Percentiles rank a stretch among this genome's conserved stretches.
These are phyloP conservation scores for Lasioglossum vierecki DNA, from an alignment of 2,888 invertebrate species.

Conservation along the genomic window DNA sequence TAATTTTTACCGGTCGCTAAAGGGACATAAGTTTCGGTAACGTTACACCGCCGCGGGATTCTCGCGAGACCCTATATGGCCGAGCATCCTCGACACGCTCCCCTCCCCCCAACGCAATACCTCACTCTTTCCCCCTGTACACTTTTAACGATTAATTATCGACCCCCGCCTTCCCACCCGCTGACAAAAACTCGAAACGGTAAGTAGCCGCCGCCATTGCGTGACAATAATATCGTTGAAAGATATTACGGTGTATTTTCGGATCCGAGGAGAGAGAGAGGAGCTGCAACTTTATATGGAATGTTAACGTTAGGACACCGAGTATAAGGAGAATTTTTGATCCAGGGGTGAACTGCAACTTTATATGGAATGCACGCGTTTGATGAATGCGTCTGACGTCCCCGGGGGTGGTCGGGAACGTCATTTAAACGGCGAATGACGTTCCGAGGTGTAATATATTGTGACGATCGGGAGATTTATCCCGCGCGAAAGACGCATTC, in stretches of 20 bases:
- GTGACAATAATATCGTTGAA: slow-evolving; percentile 21
- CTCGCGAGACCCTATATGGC: slow-evolving; percentile 25
- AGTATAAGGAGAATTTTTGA: background rate
- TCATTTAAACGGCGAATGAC: background rate
- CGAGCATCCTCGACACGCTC: background rate
- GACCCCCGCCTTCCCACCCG: background rate
- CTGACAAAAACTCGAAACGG: background rate
- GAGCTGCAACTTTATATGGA: background rate
- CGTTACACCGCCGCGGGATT: slow-evolving; percentile 43
- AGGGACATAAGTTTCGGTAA: slow-evolving; percentile 58
- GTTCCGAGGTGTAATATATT: background rate
- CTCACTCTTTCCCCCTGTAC: background rate
- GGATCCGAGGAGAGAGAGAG: background rate
- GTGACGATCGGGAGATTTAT: background rate
- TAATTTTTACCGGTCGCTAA: slow-evolving; percentile 48
- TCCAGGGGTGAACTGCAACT: background rate
- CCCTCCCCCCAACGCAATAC: slow-evolving; percentile 13
- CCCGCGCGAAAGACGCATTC: background rate
- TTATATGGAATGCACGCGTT: background rate
- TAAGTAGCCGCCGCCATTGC: background rate
- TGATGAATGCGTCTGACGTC: background rate
- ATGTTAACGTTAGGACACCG: background rate
- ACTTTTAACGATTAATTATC: slow-evolving; percentile 40
- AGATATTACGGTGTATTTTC: background rate
- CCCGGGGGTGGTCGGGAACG: background rate